A percentile compares a stretch with the other conserved stretches of the same genome.
These are phyloP conservation scores for Lepidotrigona ventralis DNA, from an alignment of 1,140 invertebrate genomes.

Conservation along the genomic window DNA sequence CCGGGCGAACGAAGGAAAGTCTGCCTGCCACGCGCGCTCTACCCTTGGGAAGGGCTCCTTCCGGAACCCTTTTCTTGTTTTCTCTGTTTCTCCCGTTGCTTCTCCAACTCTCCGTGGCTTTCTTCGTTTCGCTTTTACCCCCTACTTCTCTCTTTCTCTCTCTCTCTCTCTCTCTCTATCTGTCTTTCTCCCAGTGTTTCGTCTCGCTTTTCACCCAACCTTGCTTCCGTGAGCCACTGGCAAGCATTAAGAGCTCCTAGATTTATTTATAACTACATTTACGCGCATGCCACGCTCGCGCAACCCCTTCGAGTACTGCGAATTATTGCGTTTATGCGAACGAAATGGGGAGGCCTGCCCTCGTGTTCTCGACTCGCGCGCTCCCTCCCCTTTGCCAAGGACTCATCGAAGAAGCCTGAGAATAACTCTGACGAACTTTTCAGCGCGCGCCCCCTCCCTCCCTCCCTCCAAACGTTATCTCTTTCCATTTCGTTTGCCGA, in stretches of 20 bases:
- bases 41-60: constrained; percentile 30
- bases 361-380: neutral
- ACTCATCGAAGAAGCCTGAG: constrained; percentile 20
- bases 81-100: neutral
- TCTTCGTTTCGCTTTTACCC: neutral
- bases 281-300: constrained; percentile 74
- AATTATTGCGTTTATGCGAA: constrained; percentile 78
- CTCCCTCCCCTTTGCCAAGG: neutral
- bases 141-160: neutral
- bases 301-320: constrained; percentile 72
- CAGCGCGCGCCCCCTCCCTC: neutral
- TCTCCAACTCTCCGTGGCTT: constrained; percentile 16
- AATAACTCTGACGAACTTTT: neutral
- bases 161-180: neutral
- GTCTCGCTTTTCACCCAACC: neutral
- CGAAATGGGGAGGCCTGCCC: constrained; percentile 19
- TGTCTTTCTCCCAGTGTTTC: constrained; percentile 9
- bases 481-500: neutral
- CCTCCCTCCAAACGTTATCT: no score
- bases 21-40: constrained; percentile 6
- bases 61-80: constrained; percentile 25
- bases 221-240: constrained; percentile 57
- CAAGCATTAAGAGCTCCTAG: constrained; percentile 80
- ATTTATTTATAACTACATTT: constrained; percentile 82
- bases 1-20: neutral